Evolutionary conservation across 2,797 vertebrate genomes (phyloP), one percentile per base, ranked within the genome.

Genomic region (Lutjanus campechanus): DNA sequence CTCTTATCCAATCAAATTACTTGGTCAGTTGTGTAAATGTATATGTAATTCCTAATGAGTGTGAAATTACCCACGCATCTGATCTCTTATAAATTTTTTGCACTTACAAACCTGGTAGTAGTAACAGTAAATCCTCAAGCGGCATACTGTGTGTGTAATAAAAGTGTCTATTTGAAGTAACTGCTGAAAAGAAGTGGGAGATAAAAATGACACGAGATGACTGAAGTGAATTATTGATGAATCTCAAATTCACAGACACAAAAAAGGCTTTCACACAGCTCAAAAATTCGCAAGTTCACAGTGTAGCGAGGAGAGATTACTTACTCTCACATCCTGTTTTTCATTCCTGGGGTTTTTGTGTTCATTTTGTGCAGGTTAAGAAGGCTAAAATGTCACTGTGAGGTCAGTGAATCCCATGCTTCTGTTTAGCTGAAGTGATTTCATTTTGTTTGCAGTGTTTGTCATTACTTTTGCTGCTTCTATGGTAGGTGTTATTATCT

Each of bases 181-280:
- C 47, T 0, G 55, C 61, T 69, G 70, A 76, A 67, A 77, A 58
- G 49, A 60, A 77, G 65, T 49, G 36, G 41, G 55, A 40, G 58
- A 78, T 83, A 73, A 70, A 84, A 88, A 82, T 71, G 40, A 70
- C 46, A 76, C 43, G 46, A 58, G 20, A 81, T 51, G 71, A 85
- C 72, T 73, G 58, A 63, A 53, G 47, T 77, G 65, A 85, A 83
- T 74, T 72, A 80, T 85, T 69, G 51, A 79, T 85, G 20, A 73
- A 79, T 77, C 68, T 81, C 19, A 90, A 73, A 82, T 70, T 81
- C 36, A 76, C 50, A 64, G 49, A 82, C 62, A 44, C 36, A 82
- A 72, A 77, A 79, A 71, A 15, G 1, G 36, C 40, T 80, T 76
- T 83, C 22, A 25, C 55, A 55, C 9, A 44, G 53, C 68, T 61